Evolutionary conservation across 2,888 invertebrate genomes (phyloP).

Genomic region (Chymomyza procnemis): DNA sequence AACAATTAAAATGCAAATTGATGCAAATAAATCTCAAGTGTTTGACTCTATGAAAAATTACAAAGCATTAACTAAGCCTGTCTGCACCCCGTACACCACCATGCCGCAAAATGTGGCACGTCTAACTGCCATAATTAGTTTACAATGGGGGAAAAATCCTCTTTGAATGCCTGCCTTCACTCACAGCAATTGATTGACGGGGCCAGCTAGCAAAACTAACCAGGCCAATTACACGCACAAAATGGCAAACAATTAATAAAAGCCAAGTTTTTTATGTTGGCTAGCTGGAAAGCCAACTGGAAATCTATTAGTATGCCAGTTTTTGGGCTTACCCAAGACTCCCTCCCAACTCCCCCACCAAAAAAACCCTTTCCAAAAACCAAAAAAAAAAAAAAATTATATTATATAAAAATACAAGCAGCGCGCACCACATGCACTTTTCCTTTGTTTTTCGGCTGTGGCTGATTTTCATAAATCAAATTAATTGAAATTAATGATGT

Average conservation of each 20-base stretch:
- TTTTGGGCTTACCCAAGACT: not conserved
- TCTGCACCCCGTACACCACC: too few relatives aligned
- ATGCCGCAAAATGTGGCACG: not conserved
- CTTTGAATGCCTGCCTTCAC: slow-evolving; percentile 4
- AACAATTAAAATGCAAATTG: slow-evolving; percentile 37
- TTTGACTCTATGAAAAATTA: slow-evolving; percentile 11
- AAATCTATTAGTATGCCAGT: slow-evolving; percentile 38
- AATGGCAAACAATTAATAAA: slow-evolving; percentile 51
- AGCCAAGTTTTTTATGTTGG: not conserved
- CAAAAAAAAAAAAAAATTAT: not conserved
- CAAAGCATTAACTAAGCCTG: not conserved
- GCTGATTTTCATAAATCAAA: slow-evolving; percentile 63
- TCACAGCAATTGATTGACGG: slow-evolving; percentile 19
- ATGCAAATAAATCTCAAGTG: slow-evolving; percentile 20
- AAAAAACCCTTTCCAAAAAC: not conserved
- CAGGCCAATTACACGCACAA: slow-evolving; percentile 43
- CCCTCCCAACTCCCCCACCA: too few relatives aligned
- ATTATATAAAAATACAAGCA: not conserved
- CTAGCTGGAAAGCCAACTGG: slow-evolving; percentile 14
- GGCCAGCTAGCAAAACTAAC: slow-evolving; percentile 39
- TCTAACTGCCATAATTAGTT: slow-evolving; percentile 25
- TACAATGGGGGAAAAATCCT: slow-evolving; percentile 8
- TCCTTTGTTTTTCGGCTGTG: slow-evolving; percentile 6
- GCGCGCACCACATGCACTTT: not conserved
- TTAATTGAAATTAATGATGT: slow-evolving; percentile 71